Evolutionary conservation across 2,797 vertebrate genomes (phyloP).

Genomic region (Melanotaenia nigrans): DNA sequence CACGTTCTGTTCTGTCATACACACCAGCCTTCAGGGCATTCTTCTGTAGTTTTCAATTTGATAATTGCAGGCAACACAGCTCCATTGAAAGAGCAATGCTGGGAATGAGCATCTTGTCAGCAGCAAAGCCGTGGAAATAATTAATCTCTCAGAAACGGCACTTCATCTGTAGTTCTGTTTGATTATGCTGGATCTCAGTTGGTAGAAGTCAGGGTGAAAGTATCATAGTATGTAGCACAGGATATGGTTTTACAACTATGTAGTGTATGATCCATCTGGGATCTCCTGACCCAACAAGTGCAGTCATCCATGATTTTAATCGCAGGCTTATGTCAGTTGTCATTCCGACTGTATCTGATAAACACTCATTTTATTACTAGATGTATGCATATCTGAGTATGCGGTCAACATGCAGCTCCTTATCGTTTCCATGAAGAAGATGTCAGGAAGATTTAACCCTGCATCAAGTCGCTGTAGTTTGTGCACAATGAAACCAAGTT

Average conservation of each 20-base stretch:
- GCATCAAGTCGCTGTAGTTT: neutral
- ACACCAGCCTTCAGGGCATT: constrained; percentile 25
- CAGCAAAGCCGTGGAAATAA: neutral
- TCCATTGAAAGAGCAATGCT: constrained; percentile 24
- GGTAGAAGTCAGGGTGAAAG: neutral
- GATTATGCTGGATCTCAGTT: neutral
- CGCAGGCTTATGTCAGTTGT: constrained; percentile 22
- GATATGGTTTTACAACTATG: neutral
- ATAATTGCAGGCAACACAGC: constrained; percentile 45
- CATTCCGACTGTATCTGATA: constrained; percentile 13
- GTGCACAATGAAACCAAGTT: too few relatives aligned
- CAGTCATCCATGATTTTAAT: neutral
- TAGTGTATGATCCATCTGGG: neutral
- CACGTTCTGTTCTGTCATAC: constrained; percentile 10
- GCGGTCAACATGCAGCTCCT: constrained; percentile 36
- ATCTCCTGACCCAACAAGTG: neutral
- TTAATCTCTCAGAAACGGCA: rapidly evolving
- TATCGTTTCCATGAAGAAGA: constrained; percentile 3
- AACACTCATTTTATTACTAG: constrained; percentile 12
- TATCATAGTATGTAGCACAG: neutral
- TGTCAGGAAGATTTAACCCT: constrained; percentile 5
- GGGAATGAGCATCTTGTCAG: constrained; percentile 12
- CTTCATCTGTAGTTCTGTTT: neutral
- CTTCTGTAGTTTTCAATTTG: constrained; percentile 6
- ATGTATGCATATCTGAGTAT: constrained; percentile 29